Conservation (phyloP, 1,140 invertebrate species). For the Bacillus rossius region DNA sequence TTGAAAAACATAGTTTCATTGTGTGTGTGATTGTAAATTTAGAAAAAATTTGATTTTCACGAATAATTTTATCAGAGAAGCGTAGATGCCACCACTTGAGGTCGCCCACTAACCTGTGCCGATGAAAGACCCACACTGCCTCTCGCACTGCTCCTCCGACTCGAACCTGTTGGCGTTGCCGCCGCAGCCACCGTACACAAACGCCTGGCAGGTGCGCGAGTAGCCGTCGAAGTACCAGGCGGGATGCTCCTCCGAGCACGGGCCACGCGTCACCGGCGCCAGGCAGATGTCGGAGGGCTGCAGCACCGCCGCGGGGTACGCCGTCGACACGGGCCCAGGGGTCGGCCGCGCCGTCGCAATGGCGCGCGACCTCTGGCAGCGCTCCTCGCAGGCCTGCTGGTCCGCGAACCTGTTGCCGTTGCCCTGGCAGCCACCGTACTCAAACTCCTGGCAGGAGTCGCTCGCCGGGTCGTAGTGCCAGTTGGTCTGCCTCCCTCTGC, state of each 20-base stretch:
- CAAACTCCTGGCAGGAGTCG: slow-evolving; percentile 60
- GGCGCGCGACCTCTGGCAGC: slow-evolving; percentile 23
- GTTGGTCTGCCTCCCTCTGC: slow-evolving; percentile 55
- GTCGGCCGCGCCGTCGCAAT: not conserved
- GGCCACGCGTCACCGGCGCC: slow-evolving; percentile 57
- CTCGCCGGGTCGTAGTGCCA: slow-evolving; percentile 68
- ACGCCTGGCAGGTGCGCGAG: slow-evolving; percentile 55
- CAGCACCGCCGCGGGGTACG: not conserved
- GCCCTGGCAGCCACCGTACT: slow-evolving; percentile 63
- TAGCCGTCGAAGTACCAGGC: slow-evolving; percentile 70
- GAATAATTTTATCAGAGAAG: too few species aligned
- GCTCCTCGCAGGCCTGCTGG: slow-evolving; percentile 43
- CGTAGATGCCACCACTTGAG: too few species aligned
- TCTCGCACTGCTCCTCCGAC: slow-evolving; percentile 72
- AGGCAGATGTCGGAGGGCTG: slow-evolving; percentile 51
- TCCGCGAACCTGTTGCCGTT: slow-evolving; percentile 60
- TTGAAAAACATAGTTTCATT: too few species aligned
- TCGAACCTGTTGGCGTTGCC: slow-evolving; percentile 80
- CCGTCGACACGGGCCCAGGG: not conserved
- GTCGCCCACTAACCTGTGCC: slow-evolving; percentile 62
- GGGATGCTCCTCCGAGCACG: slow-evolving; percentile 57
- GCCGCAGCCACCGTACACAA: slow-evolving; percentile 75
- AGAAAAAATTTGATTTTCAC: too few species aligned
- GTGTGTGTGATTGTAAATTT: too few species aligned
- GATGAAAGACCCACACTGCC: slow-evolving; percentile 66